Evolutionary conservation across 2,113 vertebrate species (phyloP).

Genomic region (Eulemur rufifrons): DNA sequence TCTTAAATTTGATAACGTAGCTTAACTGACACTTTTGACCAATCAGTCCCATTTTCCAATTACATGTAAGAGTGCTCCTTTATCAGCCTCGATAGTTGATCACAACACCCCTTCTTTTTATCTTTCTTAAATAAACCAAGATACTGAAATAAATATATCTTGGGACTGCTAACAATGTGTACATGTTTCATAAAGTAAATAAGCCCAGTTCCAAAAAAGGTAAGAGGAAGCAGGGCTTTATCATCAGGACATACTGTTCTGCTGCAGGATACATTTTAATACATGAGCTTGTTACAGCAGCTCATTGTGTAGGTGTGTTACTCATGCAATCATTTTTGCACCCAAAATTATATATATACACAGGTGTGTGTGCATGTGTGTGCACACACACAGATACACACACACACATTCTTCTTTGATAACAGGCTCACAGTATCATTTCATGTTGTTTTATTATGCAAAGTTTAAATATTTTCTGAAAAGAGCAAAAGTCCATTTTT

Average conservation of each 20-base stretch:
- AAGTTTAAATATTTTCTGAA: constrained; percentile 3
- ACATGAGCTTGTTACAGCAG: neutral
- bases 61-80: neutral
- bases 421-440: neutral
- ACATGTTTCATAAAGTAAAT: neutral
- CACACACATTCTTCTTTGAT: neutral
- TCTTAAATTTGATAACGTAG: neutral
- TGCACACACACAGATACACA: neutral
- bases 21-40: neutral
- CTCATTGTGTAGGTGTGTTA: neutral
- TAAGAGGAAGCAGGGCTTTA: neutral
- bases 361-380: too few species aligned
- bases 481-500: neutral
- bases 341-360: neutral
- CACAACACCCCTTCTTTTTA: neutral
- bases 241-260: neutral
- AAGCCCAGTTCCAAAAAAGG: neutral
- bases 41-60: neutral
- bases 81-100: neutral
- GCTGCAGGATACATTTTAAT: neutral
- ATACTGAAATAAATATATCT: neutral
- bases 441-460: neutral
- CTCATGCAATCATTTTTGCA: neutral
- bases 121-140: neutral
- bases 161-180: neutral